Evolutionary conservation across 2,113 vertebrate genomes (phyloP), one percentile per base, ranked within the genome.

Genomic region (Syngnathus typhle): DNA sequence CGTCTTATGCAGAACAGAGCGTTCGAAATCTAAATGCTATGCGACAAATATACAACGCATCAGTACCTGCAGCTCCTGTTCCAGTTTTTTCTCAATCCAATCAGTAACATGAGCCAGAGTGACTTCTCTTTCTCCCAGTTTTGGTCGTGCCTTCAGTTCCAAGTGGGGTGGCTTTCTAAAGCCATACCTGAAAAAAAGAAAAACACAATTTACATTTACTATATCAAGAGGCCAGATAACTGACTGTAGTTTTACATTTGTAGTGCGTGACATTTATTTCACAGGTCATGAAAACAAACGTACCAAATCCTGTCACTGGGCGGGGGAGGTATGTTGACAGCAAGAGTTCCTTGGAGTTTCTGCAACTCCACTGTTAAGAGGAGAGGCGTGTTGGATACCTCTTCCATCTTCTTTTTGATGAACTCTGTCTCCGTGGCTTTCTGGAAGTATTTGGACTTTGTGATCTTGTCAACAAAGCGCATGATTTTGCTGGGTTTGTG

Each of bases 401-500:
- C 96, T 79, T 97, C 96, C 38, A 98, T 96, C 82, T 98, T 98
- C 91, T 98, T 98, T 77, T 96, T 98, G 81, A 98, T 98, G 79
- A 98, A 98, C 76, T 98, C 96, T 0, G 95, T 98, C 87, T 98
- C 96, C 8, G 96, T 95, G 71, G 96, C 96, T 88, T 95, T 98
- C 87, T 97, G 96, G 78, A 98, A 98, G 85, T 98, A 98, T 78
- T 98, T 98, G 76, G 94, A 98, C 80, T 98, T 98, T 0, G 96
- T 92, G 64, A 98, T 95, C 91, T 98, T 98, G 89, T 98, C 95
- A 75, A 98, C 95, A 66, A 98, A 94, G 71, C 93, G 93, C 94
- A 98, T 95, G 68, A 98, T 98, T 85, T 96, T 98, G 87, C 94
- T 96, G 54, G 94, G 91, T 73, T 94, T 92, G 82, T 95, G 90